A percentile compares a stretch with the other conserved stretches of the same genome.
Evolutionary conservation across 1,140 invertebrate species (phyloP).

Genomic region (Trichonephila clavata): DNA sequence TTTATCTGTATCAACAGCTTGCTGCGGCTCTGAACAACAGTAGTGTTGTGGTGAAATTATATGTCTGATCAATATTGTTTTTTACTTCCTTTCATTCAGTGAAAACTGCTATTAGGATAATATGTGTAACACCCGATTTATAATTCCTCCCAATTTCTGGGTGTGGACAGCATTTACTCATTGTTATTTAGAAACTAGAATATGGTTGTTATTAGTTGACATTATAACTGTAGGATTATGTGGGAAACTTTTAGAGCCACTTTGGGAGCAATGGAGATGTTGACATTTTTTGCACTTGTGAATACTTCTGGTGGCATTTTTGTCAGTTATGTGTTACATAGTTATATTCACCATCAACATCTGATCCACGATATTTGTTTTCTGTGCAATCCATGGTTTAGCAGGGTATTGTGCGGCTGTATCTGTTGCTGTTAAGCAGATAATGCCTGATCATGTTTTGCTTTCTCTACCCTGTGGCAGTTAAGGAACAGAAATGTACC

Average conservation of each 20-base stretch:
- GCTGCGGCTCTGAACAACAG: conserved; percentile 84
- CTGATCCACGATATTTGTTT: conserved; percentile 92
- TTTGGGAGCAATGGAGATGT: conserved; percentile 97
- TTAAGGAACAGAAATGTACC: conserved; percentile 86
- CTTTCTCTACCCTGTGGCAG: conserved; percentile 93
- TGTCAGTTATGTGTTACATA: conserved; percentile 91
- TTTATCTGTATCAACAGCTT: conserved; percentile 74
- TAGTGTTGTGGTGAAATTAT: conserved; percentile 94
- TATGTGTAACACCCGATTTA: conserved; percentile 94
- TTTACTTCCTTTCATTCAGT: conserved; percentile 94
- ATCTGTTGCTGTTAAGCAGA: conserved; percentile 96
- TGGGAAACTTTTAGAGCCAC: conserved; percentile 93
- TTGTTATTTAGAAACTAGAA: conserved; percentile 95
- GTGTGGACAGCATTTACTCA: conserved; percentile 97
- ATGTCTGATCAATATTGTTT: conserved; percentile 90
- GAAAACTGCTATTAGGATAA: conserved; percentile 87
- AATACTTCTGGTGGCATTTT: conserved; percentile 92
- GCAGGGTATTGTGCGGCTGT: conserved; percentile 94
- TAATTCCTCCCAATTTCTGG: conserved; percentile 94
- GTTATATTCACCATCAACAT: conserved; percentile 93
- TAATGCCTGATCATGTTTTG: conserved; percentile 96
- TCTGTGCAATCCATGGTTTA: conserved; percentile 95
- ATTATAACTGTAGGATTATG: conserved; percentile 94
- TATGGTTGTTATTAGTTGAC: conserved; percentile 96
- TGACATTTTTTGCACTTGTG: conserved; percentile 95